A percentile compares a stretch with the other conserved stretches of the same genome.
Conservation (phyloP, 2,888 invertebrate species). For the Platycheirus albimanus region DNA sequence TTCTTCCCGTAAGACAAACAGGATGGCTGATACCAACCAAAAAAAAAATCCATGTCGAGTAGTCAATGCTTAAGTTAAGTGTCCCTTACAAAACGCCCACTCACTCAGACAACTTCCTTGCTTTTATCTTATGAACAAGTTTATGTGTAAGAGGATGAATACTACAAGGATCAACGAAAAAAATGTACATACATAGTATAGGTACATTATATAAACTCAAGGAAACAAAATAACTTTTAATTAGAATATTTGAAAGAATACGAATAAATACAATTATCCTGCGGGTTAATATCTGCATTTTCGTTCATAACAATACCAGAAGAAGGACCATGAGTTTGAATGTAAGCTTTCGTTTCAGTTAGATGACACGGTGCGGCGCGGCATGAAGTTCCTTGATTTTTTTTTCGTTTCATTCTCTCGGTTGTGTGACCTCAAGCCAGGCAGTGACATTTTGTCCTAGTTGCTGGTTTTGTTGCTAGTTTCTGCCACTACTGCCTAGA, state of each 20-base stretch:
- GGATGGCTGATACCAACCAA: conserved; percentile 3
- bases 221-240: conserved; percentile 39
- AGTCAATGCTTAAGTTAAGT: conserved; percentile 20
- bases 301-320: conserved; percentile 39
- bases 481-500: too few species aligned
- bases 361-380: conserved; percentile 10
- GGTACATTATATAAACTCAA: too few species aligned
- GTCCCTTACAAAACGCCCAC: conserved; percentile 23
- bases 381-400: not conserved
- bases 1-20: conserved; percentile 27
- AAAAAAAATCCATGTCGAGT: not conserved
- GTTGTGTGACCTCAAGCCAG: conserved; percentile 58
- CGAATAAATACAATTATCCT: conserved; percentile 64
- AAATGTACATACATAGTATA: conserved; percentile 1
- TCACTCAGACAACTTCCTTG: conserved; percentile 24
- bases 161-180: not conserved
- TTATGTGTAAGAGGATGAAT: not conserved
- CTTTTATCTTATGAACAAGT: conserved; percentile 1
- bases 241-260: conserved; percentile 57
- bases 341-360: conserved; percentile 1
- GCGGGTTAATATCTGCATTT: conserved; percentile 66
- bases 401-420: conserved; percentile 21
- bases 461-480: too few species aligned
- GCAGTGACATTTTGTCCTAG: conserved; percentile 73
- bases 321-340: conserved; percentile 3